Evolutionary conservation across 2,888 invertebrate species (phyloP).

Genomic region (Drosophila testacea): DNA sequence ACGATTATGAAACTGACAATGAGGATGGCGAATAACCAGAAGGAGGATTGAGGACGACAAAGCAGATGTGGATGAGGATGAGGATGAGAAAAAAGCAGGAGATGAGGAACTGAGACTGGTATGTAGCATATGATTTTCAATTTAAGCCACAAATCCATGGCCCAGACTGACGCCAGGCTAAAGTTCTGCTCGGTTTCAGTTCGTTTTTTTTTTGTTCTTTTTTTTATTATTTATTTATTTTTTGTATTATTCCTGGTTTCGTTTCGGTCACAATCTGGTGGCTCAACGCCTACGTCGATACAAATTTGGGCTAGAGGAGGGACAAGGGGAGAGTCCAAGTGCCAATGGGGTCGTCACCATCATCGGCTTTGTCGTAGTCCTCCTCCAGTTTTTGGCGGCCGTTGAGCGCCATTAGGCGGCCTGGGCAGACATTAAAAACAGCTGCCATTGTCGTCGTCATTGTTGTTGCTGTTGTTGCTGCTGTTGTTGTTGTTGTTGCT

Average conservation of each 20-base stretch:
- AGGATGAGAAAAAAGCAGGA: background rate
- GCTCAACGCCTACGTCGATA: slow-evolving; percentile 50
- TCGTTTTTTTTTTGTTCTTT: slow-evolving; percentile 12
- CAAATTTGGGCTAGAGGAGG: slow-evolving; percentile 2
- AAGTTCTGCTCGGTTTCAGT: slow-evolving; percentile 18
- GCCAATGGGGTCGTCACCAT: slow-evolving; percentile 60
- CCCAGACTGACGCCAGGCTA: slow-evolving; percentile 48
- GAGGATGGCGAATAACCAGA: slow-evolving; percentile 4
- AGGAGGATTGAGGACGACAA: no score
- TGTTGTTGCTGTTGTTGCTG: slow-evolving; percentile 24
- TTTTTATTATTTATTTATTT: slow-evolving; percentile 1
- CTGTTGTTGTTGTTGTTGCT: slow-evolving; percentile 24
- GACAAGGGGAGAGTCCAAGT: slow-evolving; percentile 40
- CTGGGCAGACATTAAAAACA: slow-evolving; percentile 79
- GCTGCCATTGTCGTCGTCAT: slow-evolving; percentile 62
- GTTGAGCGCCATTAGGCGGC: slow-evolving; percentile 66
- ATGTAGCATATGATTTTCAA: slow-evolving; percentile 76
- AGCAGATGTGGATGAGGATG: background rate
- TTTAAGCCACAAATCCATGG: slow-evolving; percentile 69
- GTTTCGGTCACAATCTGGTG: slow-evolving; percentile 33
- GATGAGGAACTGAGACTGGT: slow-evolving; percentile 20
- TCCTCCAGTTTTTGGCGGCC: slow-evolving; percentile 44
- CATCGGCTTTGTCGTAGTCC: slow-evolving; percentile 52
- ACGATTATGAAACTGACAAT: slow-evolving; percentile 50
- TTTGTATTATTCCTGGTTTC: slow-evolving; percentile 4